These are phyloP conservation scores for Drosophila nikananu DNA, from an alignment of 1,140 invertebrate genomes.

Conservation along the genomic window DNA sequence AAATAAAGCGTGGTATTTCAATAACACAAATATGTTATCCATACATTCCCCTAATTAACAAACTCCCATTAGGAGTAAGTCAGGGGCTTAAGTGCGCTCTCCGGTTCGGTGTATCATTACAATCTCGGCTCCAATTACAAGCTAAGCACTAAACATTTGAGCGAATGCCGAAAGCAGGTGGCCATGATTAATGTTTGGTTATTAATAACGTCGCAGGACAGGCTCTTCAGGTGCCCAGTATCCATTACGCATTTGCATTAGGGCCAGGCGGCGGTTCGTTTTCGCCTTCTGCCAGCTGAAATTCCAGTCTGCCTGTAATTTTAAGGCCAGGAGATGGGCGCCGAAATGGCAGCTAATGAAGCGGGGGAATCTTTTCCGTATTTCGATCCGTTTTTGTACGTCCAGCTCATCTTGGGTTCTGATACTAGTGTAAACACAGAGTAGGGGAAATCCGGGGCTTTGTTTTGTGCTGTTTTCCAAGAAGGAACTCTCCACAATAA, in stretches of 20 bases:
- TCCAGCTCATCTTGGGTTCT: constrained; percentile 39
- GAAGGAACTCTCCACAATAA: constrained; percentile 28
- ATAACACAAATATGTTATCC: neutral
- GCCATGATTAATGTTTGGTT: constrained; percentile 68
- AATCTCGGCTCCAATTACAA: constrained; percentile 65
- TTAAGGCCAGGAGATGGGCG: neutral
- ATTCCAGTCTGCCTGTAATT: constrained; percentile 26
- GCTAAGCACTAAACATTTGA: constrained; percentile 64
- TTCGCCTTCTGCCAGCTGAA: constrained; percentile 14
- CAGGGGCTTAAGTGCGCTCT: constrained; percentile 20
- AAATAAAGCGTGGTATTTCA: too few species aligned
- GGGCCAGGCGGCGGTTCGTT: constrained; percentile 45
- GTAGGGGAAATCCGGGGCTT: constrained; percentile 25
- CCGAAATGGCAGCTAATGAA: constrained; percentile 55
- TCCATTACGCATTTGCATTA: constrained; percentile 75
- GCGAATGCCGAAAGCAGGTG: constrained; percentile 48
- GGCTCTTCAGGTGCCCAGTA: constrained; percentile 56
- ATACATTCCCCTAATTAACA: constrained; percentile 35
- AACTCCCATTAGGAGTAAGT: constrained; percentile 11
- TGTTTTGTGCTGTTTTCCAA: constrained; percentile 42
- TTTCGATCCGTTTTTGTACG: constrained; percentile 19
- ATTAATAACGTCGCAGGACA: constrained; percentile 61
- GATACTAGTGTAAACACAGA: neutral
- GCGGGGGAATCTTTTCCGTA: constrained; percentile 28
- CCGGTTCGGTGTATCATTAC: constrained; percentile 33